Base-by-base conservation (phyloP, 2,797 vertebrate species). In the Triplophysa bombifrons region DNA sequence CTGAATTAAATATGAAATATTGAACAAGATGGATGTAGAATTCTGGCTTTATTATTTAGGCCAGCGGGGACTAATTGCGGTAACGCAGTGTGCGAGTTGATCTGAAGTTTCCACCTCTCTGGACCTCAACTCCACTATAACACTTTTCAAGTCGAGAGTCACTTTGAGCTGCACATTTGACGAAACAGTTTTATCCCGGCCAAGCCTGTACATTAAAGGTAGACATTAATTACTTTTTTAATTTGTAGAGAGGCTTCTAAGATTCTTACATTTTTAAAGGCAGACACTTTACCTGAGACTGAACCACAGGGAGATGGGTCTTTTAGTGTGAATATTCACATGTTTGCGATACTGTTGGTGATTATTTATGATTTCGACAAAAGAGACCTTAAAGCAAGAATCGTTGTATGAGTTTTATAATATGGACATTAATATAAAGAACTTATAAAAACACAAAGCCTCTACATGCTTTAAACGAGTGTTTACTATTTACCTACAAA, bases 1-100 rank as follows among this genome's bases (percentile, higher is more conserved):
- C 92, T 94, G 90, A 93, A 94, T 93, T 92, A 93, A 91, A 92
- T 81, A 94, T 94, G 90, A 94, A 92, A 91, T 92, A 93, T 91
- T 91, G 85, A 92, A 92, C 89, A 91, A 80, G 85, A 74, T 72
- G 72, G 88, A 89, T 88, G 91, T 88, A 86, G 85, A 88, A 86
- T 92, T 93, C 88, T 83, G 89, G 88, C 87, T 93, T 93, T 93
- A 93, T 93, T 93, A 93, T 93, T 92, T 91, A 93, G 90, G 87
- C 88, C 90, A 88, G 81, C 85, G 80, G 88, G 89, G 88, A 91
- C 89, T 93, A 93, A 94, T 93, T 94, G 91, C 87, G 66, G 84
- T 93, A 93, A 93, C 93, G 92, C 90, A 92, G 90, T 87, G 76
- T 0, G 86, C 63, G 83, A 90, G 85, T 85, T 90, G 74, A 87